These are phyloP conservation scores for Amniataba percoides DNA, from an alignment of 2,797 vertebrate genomes.

Conservation along the genomic window DNA sequence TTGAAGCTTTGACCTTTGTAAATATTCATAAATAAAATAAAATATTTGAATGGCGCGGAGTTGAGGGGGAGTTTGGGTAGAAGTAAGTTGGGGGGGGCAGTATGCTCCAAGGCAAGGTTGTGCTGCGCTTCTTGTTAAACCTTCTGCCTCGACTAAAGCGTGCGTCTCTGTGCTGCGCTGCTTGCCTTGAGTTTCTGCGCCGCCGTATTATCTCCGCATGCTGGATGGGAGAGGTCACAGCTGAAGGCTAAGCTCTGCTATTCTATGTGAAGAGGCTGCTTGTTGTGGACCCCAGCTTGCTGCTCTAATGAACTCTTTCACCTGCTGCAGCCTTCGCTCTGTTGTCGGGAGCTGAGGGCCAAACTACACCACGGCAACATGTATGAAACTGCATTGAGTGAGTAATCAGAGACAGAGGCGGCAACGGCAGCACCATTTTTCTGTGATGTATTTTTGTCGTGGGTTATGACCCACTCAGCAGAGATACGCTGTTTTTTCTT, in stretches of 20 bases:
- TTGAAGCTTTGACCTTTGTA: slow-evolving; percentile 74
- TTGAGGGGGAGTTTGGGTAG: slow-evolving; percentile 16
- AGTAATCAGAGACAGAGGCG: slow-evolving; percentile 63
- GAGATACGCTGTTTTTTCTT: slow-evolving; percentile 22
- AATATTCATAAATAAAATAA: slow-evolving; percentile 73
- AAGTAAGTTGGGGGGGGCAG: slow-evolving; percentile 49
- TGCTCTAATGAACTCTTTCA: slow-evolving; percentile 77
- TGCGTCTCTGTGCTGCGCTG: slow-evolving; percentile 32
- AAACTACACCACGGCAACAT: slow-evolving; percentile 47
- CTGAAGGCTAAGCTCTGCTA: slow-evolving; percentile 77
- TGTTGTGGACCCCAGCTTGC: slow-evolving; percentile 69
- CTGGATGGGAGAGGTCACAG: slow-evolving; percentile 76
- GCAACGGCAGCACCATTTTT: slow-evolving; percentile 23
- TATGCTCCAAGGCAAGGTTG: slow-evolving; percentile 47
- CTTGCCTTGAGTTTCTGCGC: slow-evolving; percentile 60
- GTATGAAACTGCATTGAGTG: slow-evolving; percentile 61
- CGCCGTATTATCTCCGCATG: slow-evolving; percentile 70
- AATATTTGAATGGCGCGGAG: slow-evolving; percentile 49
- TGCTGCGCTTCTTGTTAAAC: slow-evolving; percentile 53
- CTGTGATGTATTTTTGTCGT: slow-evolving; percentile 49
- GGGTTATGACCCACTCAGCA: slow-evolving; percentile 40
- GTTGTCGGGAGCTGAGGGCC: slow-evolving; percentile 61
- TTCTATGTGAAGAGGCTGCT: slow-evolving; percentile 76
- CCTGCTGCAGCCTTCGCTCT: slow-evolving; percentile 69
- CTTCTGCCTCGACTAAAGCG: slow-evolving; percentile 44